These are phyloP conservation scores for Danio choprae DNA, from an alignment of 2,797 vertebrate species.

Conservation along the genomic window DNA sequence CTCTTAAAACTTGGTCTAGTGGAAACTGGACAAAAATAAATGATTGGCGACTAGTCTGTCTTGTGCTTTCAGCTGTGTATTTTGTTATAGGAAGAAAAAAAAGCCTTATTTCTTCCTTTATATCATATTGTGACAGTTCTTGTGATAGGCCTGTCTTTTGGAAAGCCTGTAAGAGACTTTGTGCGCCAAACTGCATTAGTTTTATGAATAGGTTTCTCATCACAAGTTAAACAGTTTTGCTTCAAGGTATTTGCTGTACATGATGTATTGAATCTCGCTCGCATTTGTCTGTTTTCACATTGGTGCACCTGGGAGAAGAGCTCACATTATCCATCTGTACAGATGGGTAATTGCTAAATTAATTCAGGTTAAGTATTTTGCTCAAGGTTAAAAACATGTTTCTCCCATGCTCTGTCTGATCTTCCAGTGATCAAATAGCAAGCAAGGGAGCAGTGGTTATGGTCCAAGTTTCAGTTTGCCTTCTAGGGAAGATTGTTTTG, in stretches of 20 bases:
- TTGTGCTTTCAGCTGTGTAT: constrained; percentile 13
- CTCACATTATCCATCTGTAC: constrained; percentile 27
- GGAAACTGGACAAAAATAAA: not conserved
- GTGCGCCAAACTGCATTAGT: constrained; percentile 8
- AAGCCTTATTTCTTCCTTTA: not conserved
- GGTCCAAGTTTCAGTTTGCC: not conserved
- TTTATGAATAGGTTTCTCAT: constrained; percentile 23
- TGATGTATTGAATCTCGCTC: constrained; percentile 14
- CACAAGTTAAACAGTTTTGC: constrained; percentile 10
- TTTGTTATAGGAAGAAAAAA: not conserved
- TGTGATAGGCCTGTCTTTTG: constrained; percentile 23
- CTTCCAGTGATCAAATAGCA: not conserved
- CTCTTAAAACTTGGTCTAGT: constrained; percentile 1
- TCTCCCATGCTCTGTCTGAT: constrained; percentile 32
- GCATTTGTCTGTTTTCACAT: constrained; percentile 26
- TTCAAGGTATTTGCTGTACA: constrained; percentile 10
- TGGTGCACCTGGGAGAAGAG: constrained; percentile 30
- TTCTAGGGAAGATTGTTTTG: constrained; percentile 14
- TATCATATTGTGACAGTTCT: constrained; percentile 13
- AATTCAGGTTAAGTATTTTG: constrained; percentile 47
- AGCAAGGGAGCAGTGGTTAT: constrained; percentile 9
- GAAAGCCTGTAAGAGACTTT: not conserved
- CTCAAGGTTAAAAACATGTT: constrained; percentile 54
- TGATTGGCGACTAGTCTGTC: not conserved
- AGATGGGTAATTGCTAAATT: constrained; percentile 48